Conservation (phyloP, 2,113 vertebrate species). For the Crotalus helleri region DNA sequence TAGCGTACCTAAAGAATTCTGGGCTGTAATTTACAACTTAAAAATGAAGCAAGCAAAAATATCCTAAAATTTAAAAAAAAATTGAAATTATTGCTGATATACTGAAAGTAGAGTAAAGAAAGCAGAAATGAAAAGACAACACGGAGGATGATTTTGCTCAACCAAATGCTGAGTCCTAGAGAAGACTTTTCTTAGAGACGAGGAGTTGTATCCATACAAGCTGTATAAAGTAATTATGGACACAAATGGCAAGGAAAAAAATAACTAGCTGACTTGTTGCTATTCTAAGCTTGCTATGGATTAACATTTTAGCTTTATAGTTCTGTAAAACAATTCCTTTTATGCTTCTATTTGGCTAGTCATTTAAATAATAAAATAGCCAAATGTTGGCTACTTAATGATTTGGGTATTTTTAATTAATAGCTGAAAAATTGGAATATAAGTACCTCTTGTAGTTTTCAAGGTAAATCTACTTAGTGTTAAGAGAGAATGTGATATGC, state of each 20-base stretch:
- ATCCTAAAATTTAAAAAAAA: not conserved
- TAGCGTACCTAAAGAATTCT: not conserved
- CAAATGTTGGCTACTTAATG: not conserved
- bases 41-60: not conserved
- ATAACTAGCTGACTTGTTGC: not conserved
- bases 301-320: not conserved
- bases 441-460: not conserved
- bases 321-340: not conserved
- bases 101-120: not conserved
- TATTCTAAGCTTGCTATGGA: not conserved
- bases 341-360: not conserved
- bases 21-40: not conserved
- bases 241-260: not conserved
- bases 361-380: not conserved
- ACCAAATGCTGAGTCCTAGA: not conserved
- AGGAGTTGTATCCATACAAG: not conserved
- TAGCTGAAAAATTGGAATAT: not conserved
- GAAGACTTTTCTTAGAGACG: not conserved
- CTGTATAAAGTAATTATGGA: not conserved
- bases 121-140: not conserved
- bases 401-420: not conserved
- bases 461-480: not conserved
- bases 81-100: not conserved
- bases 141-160: not conserved
- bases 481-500: not conserved